Conservation (phyloP, 2,888 invertebrate genomes). For the Euplagia quadripunctaria region DNA sequence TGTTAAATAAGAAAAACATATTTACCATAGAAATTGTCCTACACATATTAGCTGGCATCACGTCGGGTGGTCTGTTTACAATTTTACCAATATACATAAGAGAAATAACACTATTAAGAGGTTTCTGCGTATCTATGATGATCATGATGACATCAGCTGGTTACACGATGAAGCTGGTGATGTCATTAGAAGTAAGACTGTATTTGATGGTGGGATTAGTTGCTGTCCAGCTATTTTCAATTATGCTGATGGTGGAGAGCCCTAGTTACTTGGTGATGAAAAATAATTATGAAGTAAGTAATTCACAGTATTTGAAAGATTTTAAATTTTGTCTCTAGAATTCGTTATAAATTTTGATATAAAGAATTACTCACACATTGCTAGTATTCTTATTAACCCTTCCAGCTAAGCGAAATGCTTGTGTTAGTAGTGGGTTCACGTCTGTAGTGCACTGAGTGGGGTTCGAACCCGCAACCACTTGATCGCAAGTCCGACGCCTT, state of each 20-base stretch:
- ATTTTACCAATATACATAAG: constrained; percentile 70
- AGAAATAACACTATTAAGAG: constrained; percentile 65
- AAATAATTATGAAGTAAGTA: constrained; percentile 69
- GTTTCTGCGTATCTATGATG: constrained; percentile 61
- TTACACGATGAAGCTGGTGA: constrained; percentile 63
- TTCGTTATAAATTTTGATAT: background rate
- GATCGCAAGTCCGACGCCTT: too few relatives aligned
- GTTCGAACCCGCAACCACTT: too few relatives aligned
- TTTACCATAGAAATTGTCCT: constrained; percentile 53
- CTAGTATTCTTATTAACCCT: too few relatives aligned
- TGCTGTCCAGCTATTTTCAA: constrained; percentile 64
- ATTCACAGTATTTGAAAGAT: background rate
- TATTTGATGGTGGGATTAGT: constrained; percentile 69
- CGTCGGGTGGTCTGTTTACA: constrained; percentile 71
- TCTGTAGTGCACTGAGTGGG: too few relatives aligned
- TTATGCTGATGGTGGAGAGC: constrained; percentile 68
- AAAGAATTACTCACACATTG: background rate
- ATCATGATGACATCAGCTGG: constrained; percentile 68
- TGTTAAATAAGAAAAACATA: constrained; percentile 56
- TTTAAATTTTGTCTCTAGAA: too few relatives aligned
- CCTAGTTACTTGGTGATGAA: constrained; percentile 72
- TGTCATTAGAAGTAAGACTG: constrained; percentile 62
- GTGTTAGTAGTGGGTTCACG: too few relatives aligned
- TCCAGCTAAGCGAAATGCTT: too few relatives aligned
- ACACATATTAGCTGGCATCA: constrained; percentile 68